A percentile compares a stretch with the other conserved stretches of the same genome.
phyloP scores from a whole-genome alignment of 2,888 invertebrate genomes.

The Cephus nigrinus region DNA sequence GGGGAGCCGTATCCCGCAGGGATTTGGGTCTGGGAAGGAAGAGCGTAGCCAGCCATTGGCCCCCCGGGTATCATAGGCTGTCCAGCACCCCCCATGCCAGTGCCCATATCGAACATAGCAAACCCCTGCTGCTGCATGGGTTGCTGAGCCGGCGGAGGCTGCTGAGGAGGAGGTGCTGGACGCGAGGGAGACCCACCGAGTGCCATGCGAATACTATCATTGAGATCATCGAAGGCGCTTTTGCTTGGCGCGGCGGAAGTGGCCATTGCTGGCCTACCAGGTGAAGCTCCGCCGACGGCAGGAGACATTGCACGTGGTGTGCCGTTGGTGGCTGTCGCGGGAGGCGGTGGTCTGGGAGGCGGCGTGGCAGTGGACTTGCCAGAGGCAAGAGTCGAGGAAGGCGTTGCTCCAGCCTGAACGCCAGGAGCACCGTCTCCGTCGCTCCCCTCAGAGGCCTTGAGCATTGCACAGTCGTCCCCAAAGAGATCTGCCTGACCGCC shows the following conservation, averaged over 20 bases:
- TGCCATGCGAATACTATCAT: slow-evolving; percentile 76
- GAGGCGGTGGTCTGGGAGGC: slow-evolving; percentile 66
- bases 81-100: slow-evolving; percentile 39
- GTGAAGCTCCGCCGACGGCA: slow-evolving; percentile 61
- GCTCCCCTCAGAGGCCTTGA: slow-evolving; percentile 44
- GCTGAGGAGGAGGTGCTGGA: slow-evolving; percentile 51
- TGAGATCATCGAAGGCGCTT: slow-evolving; percentile 77
- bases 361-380: slow-evolving; percentile 63
- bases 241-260: slow-evolving; percentile 69
- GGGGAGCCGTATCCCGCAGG: slow-evolving; percentile 66
- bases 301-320: slow-evolving; percentile 62
- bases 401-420: slow-evolving; percentile 43
- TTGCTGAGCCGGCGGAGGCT: slow-evolving; percentile 37
- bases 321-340: slow-evolving; percentile 56
- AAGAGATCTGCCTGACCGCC: slow-evolving; percentile 61
- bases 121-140: slow-evolving; percentile 50
- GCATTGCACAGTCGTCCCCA: slow-evolving; percentile 60
- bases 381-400: slow-evolving; percentile 39
- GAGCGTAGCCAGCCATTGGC: slow-evolving; percentile 48
- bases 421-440: slow-evolving; percentile 47
- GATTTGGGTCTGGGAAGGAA: slow-evolving; percentile 58
- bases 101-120: slow-evolving; percentile 53
- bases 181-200: slow-evolving; percentile 73
- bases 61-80: slow-evolving; percentile 47
- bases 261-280: slow-evolving; percentile 67